Evolutionary conservation across 2,113 vertebrate genomes (phyloP), one percentile per base, ranked within the genome.

Genomic region (Sterna hirundo): DNA sequence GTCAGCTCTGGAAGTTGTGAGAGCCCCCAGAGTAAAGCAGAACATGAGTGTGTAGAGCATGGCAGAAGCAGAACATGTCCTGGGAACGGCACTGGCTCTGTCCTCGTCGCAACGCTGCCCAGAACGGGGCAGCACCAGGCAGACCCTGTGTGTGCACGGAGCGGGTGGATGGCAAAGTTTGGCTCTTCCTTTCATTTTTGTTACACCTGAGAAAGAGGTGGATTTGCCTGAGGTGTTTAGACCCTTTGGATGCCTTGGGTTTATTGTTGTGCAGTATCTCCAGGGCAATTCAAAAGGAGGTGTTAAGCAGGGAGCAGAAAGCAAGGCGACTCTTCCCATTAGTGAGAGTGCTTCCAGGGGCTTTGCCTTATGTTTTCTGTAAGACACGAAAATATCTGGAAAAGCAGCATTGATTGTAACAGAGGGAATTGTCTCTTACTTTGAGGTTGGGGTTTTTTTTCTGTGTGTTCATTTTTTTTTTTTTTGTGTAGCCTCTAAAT

Each of bases 31-130:
- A 62, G 51, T 15, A 20, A 78, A 49, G 40, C 80, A 78, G 80
- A 68, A 9, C 32, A 19, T 0, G 5, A 52, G 51, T 1, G 30
- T 2, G 3, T 20, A 13, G 57, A 52, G 23, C 12, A 1, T 0
- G 18, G 26, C 72, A 68, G 62, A 44, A 52, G 51, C 47, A 69
- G 47, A 49, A 21, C 21, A 2, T 3, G 5, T 15, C 79, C 75
- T 61, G 49, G 74, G 74, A 75, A 17, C 0, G 2, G 19, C 1
- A 5, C 65, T 52, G 36, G 22, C 9, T 15, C 16, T 40, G 49
- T 52, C 61, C 82, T 42, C 25, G 4, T 54, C 47, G 52, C 55
- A 10, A 22, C 0, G 1, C 36, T n/a, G n/a, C 40, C 60, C 30
- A 25, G 65, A 15, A 38, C 1, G 2, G 32, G 30, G 61, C 30